Conservation (phyloP, 2,888 invertebrate species). For the Timema podura region DNA sequence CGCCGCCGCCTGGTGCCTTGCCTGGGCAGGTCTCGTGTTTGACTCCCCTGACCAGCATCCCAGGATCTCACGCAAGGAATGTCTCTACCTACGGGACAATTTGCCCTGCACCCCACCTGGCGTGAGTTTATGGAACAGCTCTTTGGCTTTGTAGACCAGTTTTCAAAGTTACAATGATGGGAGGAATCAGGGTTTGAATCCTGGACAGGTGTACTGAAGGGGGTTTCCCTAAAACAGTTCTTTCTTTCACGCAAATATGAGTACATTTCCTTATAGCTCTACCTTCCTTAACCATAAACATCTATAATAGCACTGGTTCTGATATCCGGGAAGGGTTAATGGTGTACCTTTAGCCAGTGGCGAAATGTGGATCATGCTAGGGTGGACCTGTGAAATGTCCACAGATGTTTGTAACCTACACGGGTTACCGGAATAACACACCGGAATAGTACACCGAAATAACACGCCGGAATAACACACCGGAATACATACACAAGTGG, state of each 20-base stretch:
- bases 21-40: slow-evolving; percentile 38
- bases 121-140: neutral
- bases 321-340: no score
- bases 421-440: no score
- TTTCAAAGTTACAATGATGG: neutral
- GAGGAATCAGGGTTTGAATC: neutral
- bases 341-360: no score
- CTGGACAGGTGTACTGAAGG: neutral
- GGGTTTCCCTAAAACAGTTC: neutral
- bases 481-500: no score
- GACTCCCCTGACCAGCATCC: slow-evolving; percentile 40
- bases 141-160: neutral
- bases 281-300: neutral
- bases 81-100: slow-evolving; percentile 30
- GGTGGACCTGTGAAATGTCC: no score
- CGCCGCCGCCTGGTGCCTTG: slow-evolving; percentile 41
- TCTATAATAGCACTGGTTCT: no score
- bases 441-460: no score
- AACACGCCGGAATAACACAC: no score
- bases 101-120: neutral
- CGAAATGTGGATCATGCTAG: no score
- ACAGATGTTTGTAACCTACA: no score
- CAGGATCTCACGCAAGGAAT: slow-evolving; percentile 38
- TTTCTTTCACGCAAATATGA: neutral
- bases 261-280: neutral